Base-by-base conservation (phyloP, 2,888 invertebrate species). In the Entomobrya multifasciata region DNA sequence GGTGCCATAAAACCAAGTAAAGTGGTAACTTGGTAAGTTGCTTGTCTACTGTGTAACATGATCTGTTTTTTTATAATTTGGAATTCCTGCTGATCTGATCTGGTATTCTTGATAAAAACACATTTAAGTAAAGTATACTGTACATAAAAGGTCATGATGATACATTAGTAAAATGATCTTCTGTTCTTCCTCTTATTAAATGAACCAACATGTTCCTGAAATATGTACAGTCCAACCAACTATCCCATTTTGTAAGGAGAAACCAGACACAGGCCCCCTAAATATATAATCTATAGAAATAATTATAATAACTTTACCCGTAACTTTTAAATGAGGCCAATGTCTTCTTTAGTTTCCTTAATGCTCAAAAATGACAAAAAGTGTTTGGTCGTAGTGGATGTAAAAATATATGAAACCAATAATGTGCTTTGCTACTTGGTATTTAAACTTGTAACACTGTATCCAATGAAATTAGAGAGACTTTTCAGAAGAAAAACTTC, bases 81-180 rank as follows among this genome's bases (percentile, higher is more conserved):
- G 47, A 70, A 70, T 49, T 72, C 72, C 49, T 72, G 49, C 49
- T 72, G 65, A 67, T 67, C 65, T 67, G 20, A 36, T 67, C 65
- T 67, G 20, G 41, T 8, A 36, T 49, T 70, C 25, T 17, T 74
- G 74, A 52, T 55, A 41, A 74, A 30, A n/a, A n/a, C n/a, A 3
- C n/a, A 10, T 20, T 17, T 10, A 20, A 11, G 13, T 22, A 57
- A n/a, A n/a, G n/a, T n/a, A n/a, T 15, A 11, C 20, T 70, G 44
- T 55, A 11, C 74, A 74, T 74, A 74, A 30, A 74, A 74, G 74
- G 74, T 17, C 52, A 74, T 74, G 52, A n/a, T n/a, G n/a, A n/a
- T n/a, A n/a, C n/a, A n/a, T n/a, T n/a, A n/a, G n/a, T n/a, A n/a
- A n/a, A n/a, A n/a, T n/a, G n/a, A n/a, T n/a, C n/a, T n/a, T n/a